Percentiles rank a stretch among this genome's conserved stretches.
These are phyloP conservation scores for Sarcophilus harrisii DNA, from an alignment of 2,797 vertebrate genomes.

Conservation along the genomic window DNA sequence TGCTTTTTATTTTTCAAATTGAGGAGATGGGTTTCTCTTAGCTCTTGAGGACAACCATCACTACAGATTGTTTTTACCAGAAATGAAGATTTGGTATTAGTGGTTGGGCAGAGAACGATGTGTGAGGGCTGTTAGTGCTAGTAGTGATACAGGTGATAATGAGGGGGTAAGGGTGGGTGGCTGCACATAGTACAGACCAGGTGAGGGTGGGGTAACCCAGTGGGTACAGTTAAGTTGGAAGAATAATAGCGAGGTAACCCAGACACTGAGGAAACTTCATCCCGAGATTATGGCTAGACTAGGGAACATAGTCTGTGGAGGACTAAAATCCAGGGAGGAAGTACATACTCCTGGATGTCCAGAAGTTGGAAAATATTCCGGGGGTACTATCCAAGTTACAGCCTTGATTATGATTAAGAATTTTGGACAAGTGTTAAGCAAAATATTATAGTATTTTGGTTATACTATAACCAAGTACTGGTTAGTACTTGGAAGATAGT, in stretches of 20 bases:
- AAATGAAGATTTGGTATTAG: background rate
- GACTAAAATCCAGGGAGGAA: background rate
- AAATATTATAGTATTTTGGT: background rate
- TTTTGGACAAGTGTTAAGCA: background rate
- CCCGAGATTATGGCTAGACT: background rate
- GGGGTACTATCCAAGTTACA: background rate
- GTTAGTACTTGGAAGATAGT: background rate
- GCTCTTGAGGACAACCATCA: background rate
- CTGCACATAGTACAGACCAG: background rate
- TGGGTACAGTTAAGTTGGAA: background rate
- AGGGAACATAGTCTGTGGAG: background rate
- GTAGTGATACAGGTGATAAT: background rate
- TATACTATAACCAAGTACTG: too few relatives aligned
- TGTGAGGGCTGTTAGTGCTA: background rate
- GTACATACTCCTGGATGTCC: background rate
- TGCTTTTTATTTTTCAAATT: background rate
- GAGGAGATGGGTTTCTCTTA: background rate
- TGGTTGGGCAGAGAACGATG: background rate
- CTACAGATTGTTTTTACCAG: background rate
- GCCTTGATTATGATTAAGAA: background rate
- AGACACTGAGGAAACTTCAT: background rate
- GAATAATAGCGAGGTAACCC: background rate
- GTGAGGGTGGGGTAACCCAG: background rate
- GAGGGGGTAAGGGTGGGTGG: background rate
- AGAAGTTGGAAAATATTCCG: background rate